These are phyloP conservation scores for Syngnathus rostellatus DNA, from an alignment of 2,797 vertebrate species.

Conservation along the genomic window DNA sequence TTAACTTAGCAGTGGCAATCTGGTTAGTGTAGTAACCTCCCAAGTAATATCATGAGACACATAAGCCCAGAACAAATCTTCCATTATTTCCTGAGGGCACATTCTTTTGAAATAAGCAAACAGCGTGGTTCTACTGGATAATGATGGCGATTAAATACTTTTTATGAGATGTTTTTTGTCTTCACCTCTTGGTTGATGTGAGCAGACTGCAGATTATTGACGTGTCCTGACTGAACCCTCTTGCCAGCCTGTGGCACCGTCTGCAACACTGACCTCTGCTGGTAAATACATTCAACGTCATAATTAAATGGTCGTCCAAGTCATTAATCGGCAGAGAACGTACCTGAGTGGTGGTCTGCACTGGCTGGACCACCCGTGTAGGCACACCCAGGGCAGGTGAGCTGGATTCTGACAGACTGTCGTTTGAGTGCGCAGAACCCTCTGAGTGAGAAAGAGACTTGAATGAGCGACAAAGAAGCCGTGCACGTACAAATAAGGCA, in stretches of 20 bases:
- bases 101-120: not conserved
- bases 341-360: constrained; percentile 79
- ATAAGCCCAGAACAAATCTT: too few relatives aligned
- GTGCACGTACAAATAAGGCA: constrained; percentile 12
- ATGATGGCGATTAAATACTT: not conserved
- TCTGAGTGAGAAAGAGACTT: constrained; percentile 57
- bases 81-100: not conserved
- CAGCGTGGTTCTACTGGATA: not conserved
- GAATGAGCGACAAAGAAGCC: constrained; percentile 6
- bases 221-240: constrained; percentile 69
- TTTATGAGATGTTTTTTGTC: not conserved
- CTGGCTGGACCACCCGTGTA: constrained; percentile 82
- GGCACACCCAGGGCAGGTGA: constrained; percentile 74
- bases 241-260: constrained; percentile 65
- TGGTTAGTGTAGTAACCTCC: too few relatives aligned
- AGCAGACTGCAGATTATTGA: constrained; percentile 72
- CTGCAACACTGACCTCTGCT: constrained; percentile 83
- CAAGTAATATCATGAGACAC: too few relatives aligned
- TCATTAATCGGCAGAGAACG: not conserved
- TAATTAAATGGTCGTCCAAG: not conserved
- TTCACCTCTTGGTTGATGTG: constrained; percentile 79
- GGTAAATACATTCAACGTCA: constrained; percentile 22
- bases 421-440: constrained; percentile 77
- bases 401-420: constrained; percentile 81
- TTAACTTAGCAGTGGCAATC: too few relatives aligned